These are phyloP conservation scores for Calliopum simillimum DNA, from an alignment of 2,888 invertebrate genomes.

Conservation along the genomic window DNA sequence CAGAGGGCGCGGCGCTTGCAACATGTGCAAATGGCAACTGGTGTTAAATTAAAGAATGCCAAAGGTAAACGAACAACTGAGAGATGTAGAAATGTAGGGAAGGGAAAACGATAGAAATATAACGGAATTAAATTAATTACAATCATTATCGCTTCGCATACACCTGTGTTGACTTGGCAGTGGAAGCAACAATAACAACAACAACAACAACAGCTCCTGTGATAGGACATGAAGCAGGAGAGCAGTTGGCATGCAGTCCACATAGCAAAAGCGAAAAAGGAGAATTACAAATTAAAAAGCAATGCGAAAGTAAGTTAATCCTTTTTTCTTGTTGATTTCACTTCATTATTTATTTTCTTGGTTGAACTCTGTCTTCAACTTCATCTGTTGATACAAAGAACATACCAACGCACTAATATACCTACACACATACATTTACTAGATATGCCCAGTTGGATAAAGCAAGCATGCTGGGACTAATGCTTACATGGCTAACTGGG, in stretches of 20 bases:
- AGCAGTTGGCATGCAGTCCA: neutral
- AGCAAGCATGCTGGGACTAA: too few species aligned
- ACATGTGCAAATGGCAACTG: too few species aligned
- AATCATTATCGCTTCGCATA: constrained; percentile 59
- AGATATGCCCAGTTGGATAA: too few species aligned
- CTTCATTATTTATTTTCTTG: constrained; percentile 34
- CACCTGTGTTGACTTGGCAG: constrained; percentile 50
- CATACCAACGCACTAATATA: too few species aligned
- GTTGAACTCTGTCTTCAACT: too few species aligned
- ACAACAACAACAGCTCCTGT: constrained; percentile 13
- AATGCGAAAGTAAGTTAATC: constrained; percentile 34
- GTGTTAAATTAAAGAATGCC: too few species aligned
- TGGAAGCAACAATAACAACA: neutral
- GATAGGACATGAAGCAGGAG: constrained; percentile 6
- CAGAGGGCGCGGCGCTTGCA: neutral
- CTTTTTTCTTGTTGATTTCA: constrained; percentile 36
- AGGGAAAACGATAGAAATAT: constrained; percentile 57
- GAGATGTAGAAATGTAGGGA: neutral
- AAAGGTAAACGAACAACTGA: neutral
- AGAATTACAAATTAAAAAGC: constrained; percentile 23
- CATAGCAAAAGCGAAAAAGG: neutral
- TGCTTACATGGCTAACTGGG: too few species aligned
- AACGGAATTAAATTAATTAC: constrained; percentile 66
- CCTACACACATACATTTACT: too few species aligned
- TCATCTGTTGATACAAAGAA: too few species aligned